phyloP scores from a whole-genome alignment of 2,797 vertebrate species.

The Sphaeramia orbicularis region DNA sequence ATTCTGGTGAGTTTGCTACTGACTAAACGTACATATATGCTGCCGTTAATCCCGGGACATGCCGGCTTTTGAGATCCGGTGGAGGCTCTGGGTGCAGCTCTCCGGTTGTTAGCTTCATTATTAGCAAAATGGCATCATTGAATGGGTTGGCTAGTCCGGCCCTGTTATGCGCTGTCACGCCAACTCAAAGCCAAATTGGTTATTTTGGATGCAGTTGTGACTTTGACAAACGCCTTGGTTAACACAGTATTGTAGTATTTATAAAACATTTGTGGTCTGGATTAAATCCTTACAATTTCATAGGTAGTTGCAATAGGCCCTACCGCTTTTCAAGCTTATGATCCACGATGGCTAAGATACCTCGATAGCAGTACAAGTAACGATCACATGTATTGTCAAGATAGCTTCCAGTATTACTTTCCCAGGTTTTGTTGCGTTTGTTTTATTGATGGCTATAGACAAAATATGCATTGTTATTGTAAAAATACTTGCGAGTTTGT shows the following conservation, averaged over 20 bases:
- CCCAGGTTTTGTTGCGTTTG: neutral
- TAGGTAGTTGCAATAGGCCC: slow-evolving; percentile 30
- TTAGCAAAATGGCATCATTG: slow-evolving; percentile 78
- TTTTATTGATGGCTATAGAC: neutral
- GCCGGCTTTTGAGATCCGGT: slow-evolving; percentile 12
- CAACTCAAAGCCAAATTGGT: neutral
- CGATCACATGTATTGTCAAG: neutral
- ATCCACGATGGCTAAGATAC: slow-evolving; percentile 50
- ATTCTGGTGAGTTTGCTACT: slow-evolving; percentile 90
- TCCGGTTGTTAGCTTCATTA: slow-evolving; percentile 45
- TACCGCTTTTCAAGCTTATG: slow-evolving; percentile 29
- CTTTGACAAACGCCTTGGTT: neutral
- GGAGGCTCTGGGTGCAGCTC: slow-evolving; percentile 28
- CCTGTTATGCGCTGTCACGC: slow-evolving; percentile 74
- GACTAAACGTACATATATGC: neutral
- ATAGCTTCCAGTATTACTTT: neutral
- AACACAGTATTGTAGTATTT: fast-evolving
- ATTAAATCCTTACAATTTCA: neutral
- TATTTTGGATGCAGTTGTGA: slow-evolving; percentile 3
- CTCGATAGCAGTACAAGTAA: slow-evolving; percentile 13
- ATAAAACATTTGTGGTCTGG: fast-evolving
- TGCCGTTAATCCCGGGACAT: too few species aligned
- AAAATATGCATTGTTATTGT: fast-evolving
- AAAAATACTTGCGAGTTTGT: neutral
- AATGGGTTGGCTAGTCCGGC: slow-evolving; percentile 71